A percentile compares a stretch with the other conserved stretches of the same genome.
Conservation (phyloP, 2,888 invertebrate species). For the Chloroclysta siterata region DNA sequence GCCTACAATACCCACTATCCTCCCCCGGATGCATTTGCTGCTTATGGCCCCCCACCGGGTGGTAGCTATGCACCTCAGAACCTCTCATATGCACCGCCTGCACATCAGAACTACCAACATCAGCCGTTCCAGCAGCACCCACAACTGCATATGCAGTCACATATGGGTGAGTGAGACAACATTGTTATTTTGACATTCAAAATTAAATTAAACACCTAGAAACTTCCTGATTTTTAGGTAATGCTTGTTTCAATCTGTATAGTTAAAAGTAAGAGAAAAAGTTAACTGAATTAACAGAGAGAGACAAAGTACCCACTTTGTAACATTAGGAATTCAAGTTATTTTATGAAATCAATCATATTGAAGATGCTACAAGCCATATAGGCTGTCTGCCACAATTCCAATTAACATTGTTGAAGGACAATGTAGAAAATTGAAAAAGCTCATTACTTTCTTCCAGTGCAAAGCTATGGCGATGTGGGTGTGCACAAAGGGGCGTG, state of each 20-base stretch:
- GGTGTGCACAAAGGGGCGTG: slow-evolving; percentile 75
- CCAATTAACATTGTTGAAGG: slow-evolving; percentile 8
- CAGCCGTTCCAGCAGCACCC: slow-evolving; percentile 80
- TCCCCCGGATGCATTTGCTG: slow-evolving; percentile 79
- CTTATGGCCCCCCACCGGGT: slow-evolving; percentile 78
- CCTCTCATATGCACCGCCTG: slow-evolving; percentile 80
- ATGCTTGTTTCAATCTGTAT: too few relatives aligned
- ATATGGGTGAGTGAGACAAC: slow-evolving; percentile 64
- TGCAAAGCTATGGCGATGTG: slow-evolving; percentile 76
- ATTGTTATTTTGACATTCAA: background rate
- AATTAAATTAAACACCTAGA: too few relatives aligned
- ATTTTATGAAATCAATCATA: background rate
- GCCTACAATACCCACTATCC: slow-evolving; percentile 83
- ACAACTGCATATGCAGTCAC: slow-evolving; percentile 78
- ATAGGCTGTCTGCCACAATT: background rate
- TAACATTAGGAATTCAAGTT: too few relatives aligned
- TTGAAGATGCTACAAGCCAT: background rate
- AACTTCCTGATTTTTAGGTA: too few relatives aligned
- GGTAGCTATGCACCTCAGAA: slow-evolving; percentile 80
- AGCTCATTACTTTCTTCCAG: slow-evolving; percentile 45
- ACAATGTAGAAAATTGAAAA: slow-evolving; percentile 27
- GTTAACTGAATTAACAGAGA: too few relatives aligned
- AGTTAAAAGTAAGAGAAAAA: too few relatives aligned
- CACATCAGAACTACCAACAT: slow-evolving; percentile 81
- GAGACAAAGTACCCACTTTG: too few relatives aligned